Evolutionary conservation across 1,140 invertebrate genomes (phyloP).

Genomic region (Dreissena polymorpha): DNA sequence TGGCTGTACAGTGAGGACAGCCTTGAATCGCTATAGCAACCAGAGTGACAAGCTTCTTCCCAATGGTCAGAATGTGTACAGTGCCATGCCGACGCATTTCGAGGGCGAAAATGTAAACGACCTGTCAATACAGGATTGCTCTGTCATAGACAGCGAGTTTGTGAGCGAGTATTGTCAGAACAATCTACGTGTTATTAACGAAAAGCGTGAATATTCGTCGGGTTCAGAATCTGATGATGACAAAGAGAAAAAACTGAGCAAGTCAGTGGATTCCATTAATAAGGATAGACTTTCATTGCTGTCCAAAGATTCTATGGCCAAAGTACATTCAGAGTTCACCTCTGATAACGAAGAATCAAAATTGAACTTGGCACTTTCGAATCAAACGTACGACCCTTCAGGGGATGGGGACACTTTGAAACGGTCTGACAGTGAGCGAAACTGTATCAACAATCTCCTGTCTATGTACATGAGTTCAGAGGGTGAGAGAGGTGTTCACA

Average conservation of each 20-base stretch:
- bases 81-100: conserved; percentile 43
- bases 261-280: conserved; percentile 30
- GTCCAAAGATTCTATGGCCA: conserved; percentile 65
- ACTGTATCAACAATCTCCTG: conserved; percentile 33
- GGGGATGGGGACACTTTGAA: background rate
- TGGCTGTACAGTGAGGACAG: conserved; percentile 40
- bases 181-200: conserved; percentile 75
- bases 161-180: conserved; percentile 78
- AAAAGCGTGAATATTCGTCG: conserved; percentile 65
- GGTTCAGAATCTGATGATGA: conserved; percentile 60
- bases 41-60: conserved; percentile 53
- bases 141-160: conserved; percentile 74
- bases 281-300: conserved; percentile 65
- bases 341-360: conserved; percentile 53
- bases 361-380: conserved; percentile 23
- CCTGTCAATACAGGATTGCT: conserved; percentile 81
- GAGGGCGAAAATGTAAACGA: conserved; percentile 82
- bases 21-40: conserved; percentile 55
- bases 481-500: background rate
- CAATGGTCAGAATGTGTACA: conserved; percentile 47
- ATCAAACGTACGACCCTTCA: background rate
- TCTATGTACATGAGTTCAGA: conserved; percentile 38
- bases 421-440: conserved; percentile 35
- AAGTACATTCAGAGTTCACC: conserved; percentile 62
- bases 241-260: conserved; percentile 32